These are phyloP conservation scores for Acinonyx jubatus DNA, from an alignment of 2,113 vertebrate genomes.

Conservation along the genomic window DNA sequence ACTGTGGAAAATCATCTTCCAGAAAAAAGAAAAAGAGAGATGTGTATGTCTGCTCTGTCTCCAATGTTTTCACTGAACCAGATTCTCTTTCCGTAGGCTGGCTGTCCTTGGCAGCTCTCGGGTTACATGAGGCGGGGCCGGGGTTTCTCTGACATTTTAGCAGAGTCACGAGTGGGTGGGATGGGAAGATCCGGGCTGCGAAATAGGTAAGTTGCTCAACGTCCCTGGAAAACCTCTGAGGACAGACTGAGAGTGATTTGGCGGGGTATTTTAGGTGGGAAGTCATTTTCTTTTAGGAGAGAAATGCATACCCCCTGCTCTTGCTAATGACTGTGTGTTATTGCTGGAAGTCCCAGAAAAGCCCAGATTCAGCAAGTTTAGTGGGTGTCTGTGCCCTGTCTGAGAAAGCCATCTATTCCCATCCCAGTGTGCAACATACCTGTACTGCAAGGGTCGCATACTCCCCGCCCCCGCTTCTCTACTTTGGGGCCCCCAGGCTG, in stretches of 20 bases:
- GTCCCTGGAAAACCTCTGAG: slow-evolving; percentile 57
- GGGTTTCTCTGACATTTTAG: slow-evolving; percentile 62
- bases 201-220: slow-evolving; percentile 59
- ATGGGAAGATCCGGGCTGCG: background rate
- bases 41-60: slow-evolving; percentile 55
- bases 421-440: background rate
- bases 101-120: slow-evolving; percentile 57
- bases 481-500: background rate
- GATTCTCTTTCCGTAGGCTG: slow-evolving; percentile 63
- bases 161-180: slow-evolving; percentile 46
- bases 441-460: accelerated
- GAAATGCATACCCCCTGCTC: background rate
- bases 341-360: background rate
- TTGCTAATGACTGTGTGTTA: background rate
- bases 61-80: slow-evolving; percentile 68
- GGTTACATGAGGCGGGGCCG: slow-evolving; percentile 52
- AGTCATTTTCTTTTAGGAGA: slow-evolving; percentile 6
- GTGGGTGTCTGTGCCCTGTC: background rate
- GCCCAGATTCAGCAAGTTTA: background rate
- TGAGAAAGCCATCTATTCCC: background rate
- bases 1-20: slow-evolving; percentile 67
- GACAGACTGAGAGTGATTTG: background rate
- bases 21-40: slow-evolving; percentile 58
- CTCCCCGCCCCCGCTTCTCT: background rate
- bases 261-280: background rate